Evolutionary conservation across 2,797 vertebrate species (phyloP).

Genomic region (Scomberomorus guttatus): DNA sequence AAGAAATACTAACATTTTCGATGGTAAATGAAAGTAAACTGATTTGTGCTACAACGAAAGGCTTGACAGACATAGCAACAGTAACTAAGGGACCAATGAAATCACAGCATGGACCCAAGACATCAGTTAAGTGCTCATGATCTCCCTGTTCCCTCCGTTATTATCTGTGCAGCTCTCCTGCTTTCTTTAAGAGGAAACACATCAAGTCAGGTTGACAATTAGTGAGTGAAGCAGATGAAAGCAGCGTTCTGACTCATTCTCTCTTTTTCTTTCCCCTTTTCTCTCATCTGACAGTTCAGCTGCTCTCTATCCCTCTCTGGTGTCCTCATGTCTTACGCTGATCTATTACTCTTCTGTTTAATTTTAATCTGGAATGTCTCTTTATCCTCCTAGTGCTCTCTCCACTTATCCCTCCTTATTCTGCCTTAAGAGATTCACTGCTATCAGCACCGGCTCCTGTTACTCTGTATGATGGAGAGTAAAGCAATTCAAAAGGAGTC

Average conservation of each 20-base stretch:
- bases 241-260: constrained; percentile 8
- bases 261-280: neutral
- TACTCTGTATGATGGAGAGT: neutral
- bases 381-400: constrained; percentile 17
- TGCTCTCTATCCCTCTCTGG: neutral
- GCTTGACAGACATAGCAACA: too few relatives aligned
- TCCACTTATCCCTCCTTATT: constrained; percentile 16
- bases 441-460: neutral
- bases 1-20: too few relatives aligned
- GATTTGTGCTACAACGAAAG: too few relatives aligned
- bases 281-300: constrained; percentile 1
- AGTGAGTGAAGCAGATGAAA: constrained; percentile 27
- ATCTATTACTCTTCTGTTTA: constrained; percentile 17
- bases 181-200: constrained; percentile 5
- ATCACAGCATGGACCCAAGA: neutral
- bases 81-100: too few relatives aligned
- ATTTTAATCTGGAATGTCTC: constrained; percentile 31
- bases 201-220: constrained; percentile 9
- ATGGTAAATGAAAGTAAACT: too few relatives aligned
- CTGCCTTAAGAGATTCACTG: constrained; percentile 10
- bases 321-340: constrained; percentile 6
- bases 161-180: neutral
- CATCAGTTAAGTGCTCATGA: neutral
- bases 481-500: constrained; percentile 5
- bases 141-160: neutral